phyloP scores from a whole-genome alignment of 2,113 vertebrate species.

The Empidonax alnorum region DNA sequence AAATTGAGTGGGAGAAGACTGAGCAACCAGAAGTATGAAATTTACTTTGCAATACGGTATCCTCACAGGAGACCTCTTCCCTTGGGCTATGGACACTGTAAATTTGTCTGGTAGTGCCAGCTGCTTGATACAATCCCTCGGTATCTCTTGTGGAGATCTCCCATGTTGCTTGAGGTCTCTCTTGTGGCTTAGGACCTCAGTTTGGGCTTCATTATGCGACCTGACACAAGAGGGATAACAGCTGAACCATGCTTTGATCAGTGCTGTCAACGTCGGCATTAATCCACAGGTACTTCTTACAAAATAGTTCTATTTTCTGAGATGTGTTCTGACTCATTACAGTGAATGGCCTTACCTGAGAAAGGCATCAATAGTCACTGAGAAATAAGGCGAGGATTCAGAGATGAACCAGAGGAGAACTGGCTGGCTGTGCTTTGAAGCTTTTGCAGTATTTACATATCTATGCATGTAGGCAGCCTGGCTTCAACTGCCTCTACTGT shows the following conservation, averaged over 20 bases:
- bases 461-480: fast-evolving
- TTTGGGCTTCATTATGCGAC: not conserved
- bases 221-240: not conserved
- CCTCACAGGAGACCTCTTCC: not conserved
- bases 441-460: not conserved
- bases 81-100: not conserved
- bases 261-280: not conserved
- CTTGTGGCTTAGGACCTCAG: not conserved
- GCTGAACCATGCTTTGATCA: not conserved
- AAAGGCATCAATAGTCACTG: not conserved
- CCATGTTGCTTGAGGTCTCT: not conserved
- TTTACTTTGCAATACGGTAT: not conserved
- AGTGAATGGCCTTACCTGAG: conserved; percentile 41
- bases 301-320: not conserved
- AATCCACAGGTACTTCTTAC: conserved; percentile 12
- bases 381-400: not conserved
- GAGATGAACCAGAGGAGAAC: not conserved
- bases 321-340: conserved; percentile 21
- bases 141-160: not conserved
- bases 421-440: not conserved
- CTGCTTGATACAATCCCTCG: not conserved
- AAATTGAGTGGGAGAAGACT: not conserved
- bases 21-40: not conserved
- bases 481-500: not conserved
- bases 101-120: not conserved